Conservation (phyloP, 2,888 invertebrate species). For the Sarcophaga rosellei region DNA sequence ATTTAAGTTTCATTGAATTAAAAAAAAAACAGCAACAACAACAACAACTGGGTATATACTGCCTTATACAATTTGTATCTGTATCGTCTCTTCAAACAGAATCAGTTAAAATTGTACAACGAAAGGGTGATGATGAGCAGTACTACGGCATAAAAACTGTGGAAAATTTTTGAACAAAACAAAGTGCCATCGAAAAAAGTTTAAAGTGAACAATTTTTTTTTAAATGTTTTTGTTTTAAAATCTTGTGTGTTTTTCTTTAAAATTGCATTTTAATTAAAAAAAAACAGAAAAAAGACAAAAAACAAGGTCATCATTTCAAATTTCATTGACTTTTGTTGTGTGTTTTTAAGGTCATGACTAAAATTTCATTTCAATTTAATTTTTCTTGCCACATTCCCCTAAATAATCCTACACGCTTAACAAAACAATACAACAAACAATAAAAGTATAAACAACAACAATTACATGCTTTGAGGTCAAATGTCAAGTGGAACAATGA, state of each 20-base stretch:
- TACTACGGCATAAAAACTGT: neutral
- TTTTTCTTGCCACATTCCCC: neutral
- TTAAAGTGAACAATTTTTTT: neutral
- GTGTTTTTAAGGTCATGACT: slow-evolving; percentile 59
- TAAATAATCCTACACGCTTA: neutral
- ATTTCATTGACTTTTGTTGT: neutral
- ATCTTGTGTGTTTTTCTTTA: neutral
- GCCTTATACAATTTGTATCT: slow-evolving; percentile 6
- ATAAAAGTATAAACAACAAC: neutral
- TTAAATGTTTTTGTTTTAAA: neutral
- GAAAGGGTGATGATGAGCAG: slow-evolving; percentile 48
- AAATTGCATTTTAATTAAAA: neutral
- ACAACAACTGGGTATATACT: neutral
- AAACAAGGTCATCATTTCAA: neutral
- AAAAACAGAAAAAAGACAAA: slow-evolving; percentile 9
- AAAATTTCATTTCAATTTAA: slow-evolving; percentile 59
- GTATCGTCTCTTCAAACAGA: slow-evolving; percentile 9
- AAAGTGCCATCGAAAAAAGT: too few species aligned
- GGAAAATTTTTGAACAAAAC: too few species aligned
- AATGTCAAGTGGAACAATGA: slow-evolving; percentile 46
- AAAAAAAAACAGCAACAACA: neutral
- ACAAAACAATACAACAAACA: slow-evolving; percentile 16
- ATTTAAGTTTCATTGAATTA: slow-evolving; percentile 31
- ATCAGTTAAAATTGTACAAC: slow-evolving; percentile 59
- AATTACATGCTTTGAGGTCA: slow-evolving; percentile 17